Percentiles rank a stretch among this genome's conserved stretches.
phyloP scores from a whole-genome alignment of 2,113 vertebrate genomes.

The Leptodactylus fuscus region DNA sequence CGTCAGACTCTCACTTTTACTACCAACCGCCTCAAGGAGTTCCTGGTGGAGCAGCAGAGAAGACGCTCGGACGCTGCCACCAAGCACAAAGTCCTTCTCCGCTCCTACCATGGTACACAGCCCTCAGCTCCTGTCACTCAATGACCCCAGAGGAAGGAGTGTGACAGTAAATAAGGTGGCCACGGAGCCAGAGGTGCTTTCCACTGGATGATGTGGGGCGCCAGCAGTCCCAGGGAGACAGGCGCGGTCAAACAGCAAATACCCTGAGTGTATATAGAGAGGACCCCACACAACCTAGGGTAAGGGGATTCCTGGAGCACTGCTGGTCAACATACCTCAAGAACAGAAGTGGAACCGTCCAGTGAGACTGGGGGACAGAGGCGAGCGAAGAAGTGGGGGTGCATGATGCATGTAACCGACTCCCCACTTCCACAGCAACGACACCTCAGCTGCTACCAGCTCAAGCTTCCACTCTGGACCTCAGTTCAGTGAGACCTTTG shows the following conservation, averaged over 20 bases:
- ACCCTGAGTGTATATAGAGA: constrained; percentile 10
- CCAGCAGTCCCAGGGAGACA: constrained; percentile 12
- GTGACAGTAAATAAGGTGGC: background rate
- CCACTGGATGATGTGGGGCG: constrained; percentile 68
- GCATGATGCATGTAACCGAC: constrained; percentile 49
- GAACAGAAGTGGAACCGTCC: constrained; percentile 46
- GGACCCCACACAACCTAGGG: background rate
- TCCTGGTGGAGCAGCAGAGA: constrained; percentile 89
- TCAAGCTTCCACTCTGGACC: background rate
- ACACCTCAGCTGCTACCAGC: background rate
- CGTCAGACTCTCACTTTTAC: constrained; percentile 97
- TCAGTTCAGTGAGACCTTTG: background rate
- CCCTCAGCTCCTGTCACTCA: constrained; percentile 75
- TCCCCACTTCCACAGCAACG: background rate
- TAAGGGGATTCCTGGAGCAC: constrained; percentile 4
- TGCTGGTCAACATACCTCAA: constrained; percentile 60
- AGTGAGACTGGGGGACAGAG: background rate
- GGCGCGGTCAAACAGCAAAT: constrained; percentile 22
- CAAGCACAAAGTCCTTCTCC: constrained; percentile 96
- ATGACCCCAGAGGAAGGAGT: constrained; percentile 65
- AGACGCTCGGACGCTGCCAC: constrained; percentile 80
- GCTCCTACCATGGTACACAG: constrained; percentile 84
- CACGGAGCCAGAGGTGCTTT: constrained; percentile 70
- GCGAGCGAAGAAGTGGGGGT: background rate
- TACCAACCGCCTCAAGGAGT: constrained; percentile 94